These are phyloP conservation scores for Myotis davidii DNA, from an alignment of 2,113 vertebrate genomes.

Conservation along the genomic window DNA sequence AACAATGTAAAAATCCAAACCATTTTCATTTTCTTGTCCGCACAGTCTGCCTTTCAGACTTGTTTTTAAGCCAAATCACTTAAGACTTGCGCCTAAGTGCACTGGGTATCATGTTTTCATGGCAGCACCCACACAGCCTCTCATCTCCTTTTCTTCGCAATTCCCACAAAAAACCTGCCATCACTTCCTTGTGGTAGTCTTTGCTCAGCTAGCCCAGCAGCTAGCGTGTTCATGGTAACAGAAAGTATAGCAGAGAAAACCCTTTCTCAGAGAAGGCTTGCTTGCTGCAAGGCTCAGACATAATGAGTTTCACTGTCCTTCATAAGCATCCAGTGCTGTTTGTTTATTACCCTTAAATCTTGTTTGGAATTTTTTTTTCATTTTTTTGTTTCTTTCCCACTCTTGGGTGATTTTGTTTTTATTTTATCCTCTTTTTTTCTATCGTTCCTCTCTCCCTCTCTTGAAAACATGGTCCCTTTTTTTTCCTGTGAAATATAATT, in stretches of 20 bases:
- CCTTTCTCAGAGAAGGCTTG: neutral
- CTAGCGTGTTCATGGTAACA: slow-evolving; percentile 15
- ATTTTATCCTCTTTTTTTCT: slow-evolving; percentile 12
- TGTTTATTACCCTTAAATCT: slow-evolving; percentile 33
- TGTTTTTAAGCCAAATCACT: neutral
- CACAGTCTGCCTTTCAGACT: neutral
- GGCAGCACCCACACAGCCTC: neutral
- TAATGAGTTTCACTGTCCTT: slow-evolving; percentile 3
- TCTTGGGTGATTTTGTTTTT: slow-evolving; percentile 56
- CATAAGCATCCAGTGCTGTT: neutral
- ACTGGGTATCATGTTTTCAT: neutral
- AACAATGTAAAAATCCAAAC: neutral
- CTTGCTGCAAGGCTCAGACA: slow-evolving; percentile 45
- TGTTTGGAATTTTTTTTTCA: slow-evolving; percentile 39
- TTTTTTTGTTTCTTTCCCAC: slow-evolving; percentile 30
- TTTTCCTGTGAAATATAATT: slow-evolving; percentile 85
- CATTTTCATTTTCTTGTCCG: neutral
- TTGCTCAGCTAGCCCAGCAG: neutral
- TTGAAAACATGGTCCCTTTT: slow-evolving; percentile 69
- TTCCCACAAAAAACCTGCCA: neutral
- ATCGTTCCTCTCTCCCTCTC: slow-evolving; percentile 74
- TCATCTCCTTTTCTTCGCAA: neutral
- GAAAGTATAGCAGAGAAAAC: slow-evolving; percentile 4
- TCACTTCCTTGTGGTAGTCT: neutral
- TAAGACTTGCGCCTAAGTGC: neutral